phyloP scores from a whole-genome alignment of 1,140 invertebrate genomes.

The Eurytemora carolleeae region DNA sequence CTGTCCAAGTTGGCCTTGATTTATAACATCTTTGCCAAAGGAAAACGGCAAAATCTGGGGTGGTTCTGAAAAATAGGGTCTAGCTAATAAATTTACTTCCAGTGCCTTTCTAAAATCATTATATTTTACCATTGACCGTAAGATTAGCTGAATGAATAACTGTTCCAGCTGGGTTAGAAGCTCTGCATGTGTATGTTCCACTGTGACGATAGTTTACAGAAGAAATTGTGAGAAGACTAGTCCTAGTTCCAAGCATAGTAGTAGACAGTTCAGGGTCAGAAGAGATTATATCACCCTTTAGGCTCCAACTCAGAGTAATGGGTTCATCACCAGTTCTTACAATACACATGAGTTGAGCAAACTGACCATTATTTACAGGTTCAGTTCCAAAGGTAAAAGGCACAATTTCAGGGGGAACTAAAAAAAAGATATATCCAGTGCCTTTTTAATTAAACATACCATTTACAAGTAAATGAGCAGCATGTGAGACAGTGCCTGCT shows the following conservation, averaged over 20 bases:
- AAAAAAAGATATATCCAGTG: slow-evolving; percentile 5
- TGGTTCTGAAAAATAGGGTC: slow-evolving; percentile 6
- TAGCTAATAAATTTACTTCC: not conserved
- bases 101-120: not conserved
- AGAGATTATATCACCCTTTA: slow-evolving; percentile 1
- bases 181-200: slow-evolving; percentile 28
- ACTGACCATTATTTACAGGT: slow-evolving; percentile 47
- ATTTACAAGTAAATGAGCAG: slow-evolving; percentile 18
- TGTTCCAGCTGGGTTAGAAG: slow-evolving; percentile 40
- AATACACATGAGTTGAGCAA: slow-evolving; percentile 20
- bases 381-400: slow-evolving; percentile 29
- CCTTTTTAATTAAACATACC: slow-evolving; percentile 15
- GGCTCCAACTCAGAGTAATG: slow-evolving; percentile 13
- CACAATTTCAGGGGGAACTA: slow-evolving; percentile 7
- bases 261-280: not conserved
- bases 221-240: slow-evolving; percentile 19
- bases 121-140: slow-evolving; percentile 43
- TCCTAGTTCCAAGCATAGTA: not conserved
- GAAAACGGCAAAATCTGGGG: slow-evolving; percentile 9
- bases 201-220: slow-evolving; percentile 18
- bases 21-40: slow-evolving; percentile 7
- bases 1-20: slow-evolving; percentile 2
- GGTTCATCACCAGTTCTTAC: slow-evolving; percentile 19
- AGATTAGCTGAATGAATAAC: slow-evolving; percentile 39
- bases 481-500: slow-evolving; percentile 12